phyloP scores from a whole-genome alignment of 2,888 invertebrate species.

The Morpho achilles region DNA sequence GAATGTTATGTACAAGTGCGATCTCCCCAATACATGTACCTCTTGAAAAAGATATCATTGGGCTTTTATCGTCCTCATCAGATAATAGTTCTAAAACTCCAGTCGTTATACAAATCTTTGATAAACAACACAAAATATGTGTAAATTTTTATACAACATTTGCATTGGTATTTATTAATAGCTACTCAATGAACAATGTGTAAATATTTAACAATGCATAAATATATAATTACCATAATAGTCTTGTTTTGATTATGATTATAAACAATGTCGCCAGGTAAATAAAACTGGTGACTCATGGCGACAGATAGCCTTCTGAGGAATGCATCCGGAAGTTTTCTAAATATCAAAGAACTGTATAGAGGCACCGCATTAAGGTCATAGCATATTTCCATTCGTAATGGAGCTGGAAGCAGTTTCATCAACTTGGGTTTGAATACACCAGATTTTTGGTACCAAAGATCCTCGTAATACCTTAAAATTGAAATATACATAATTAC shows the following conservation, averaged over 20 bases:
- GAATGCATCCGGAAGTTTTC: constrained; percentile 73
- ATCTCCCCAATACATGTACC: constrained; percentile 77
- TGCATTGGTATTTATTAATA: constrained; percentile 18
- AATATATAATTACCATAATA: constrained; percentile 60
- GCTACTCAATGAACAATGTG: constrained; percentile 21
- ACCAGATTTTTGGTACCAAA: constrained; percentile 76
- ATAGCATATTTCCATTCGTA: constrained; percentile 74
- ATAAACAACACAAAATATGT: constrained; percentile 12
- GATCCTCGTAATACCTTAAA: constrained; percentile 68
- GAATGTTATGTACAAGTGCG: constrained; percentile 68
- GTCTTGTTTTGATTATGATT: constrained; percentile 72
- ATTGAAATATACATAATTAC: background rate
- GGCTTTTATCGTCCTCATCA: constrained; percentile 75
- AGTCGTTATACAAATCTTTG: constrained; percentile 68
- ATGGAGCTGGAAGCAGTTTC: constrained; percentile 59
- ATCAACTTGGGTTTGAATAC: constrained; percentile 66
- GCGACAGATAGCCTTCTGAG: constrained; percentile 68
- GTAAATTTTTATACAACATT: constrained; percentile 15
- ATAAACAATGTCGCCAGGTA: constrained; percentile 73
- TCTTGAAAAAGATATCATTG: constrained; percentile 72
- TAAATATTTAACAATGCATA: constrained; percentile 28
- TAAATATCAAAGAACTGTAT: constrained; percentile 71
- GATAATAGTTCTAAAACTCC: constrained; percentile 72
- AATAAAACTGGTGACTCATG: constrained; percentile 75
- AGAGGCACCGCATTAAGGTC: constrained; percentile 73